Evolutionary conservation across 1,140 invertebrate species (phyloP).

Genomic region (Zophobas atratus): DNA sequence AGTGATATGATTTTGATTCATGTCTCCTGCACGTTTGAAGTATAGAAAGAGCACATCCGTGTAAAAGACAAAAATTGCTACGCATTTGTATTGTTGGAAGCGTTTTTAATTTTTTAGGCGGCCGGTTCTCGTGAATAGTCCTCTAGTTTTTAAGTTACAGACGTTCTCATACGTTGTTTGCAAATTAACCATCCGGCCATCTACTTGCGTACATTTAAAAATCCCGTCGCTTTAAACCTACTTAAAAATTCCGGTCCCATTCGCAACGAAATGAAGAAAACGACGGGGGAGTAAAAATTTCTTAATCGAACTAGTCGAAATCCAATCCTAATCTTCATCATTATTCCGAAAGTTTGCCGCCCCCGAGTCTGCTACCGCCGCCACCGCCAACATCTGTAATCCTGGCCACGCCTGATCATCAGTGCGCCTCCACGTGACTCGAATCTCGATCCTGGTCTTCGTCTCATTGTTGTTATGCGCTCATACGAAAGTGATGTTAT

Average conservation of each 20-base stretch:
- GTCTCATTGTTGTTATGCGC: conserved; percentile 13
- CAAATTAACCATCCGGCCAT: too few relatives aligned
- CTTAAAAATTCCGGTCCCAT: conserved; percentile 27
- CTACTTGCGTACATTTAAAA: neutral
- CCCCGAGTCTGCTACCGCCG: conserved; percentile 4
- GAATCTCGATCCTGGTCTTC: conserved; percentile 32
- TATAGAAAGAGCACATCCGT: too few relatives aligned
- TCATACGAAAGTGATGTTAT: conserved; percentile 25
- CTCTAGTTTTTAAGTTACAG: too few relatives aligned
- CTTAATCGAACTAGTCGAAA: conserved; percentile 45
- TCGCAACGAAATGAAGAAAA: conserved; percentile 9
- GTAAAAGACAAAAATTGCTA: too few relatives aligned
- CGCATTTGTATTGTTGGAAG: too few relatives aligned
- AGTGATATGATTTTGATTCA: too few relatives aligned
- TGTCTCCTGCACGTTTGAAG: too few relatives aligned
- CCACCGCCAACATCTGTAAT: conserved; percentile 48
- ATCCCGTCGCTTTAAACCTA: neutral
- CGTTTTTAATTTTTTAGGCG: too few relatives aligned
- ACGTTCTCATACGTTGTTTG: too few relatives aligned
- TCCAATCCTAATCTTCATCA: conserved; percentile 49
- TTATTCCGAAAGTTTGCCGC: conserved; percentile 36
- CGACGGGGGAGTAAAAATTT: conserved; percentile 43
- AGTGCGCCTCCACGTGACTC: conserved; percentile 43
- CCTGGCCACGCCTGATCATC: conserved; percentile 50
- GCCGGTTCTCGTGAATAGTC: too few relatives aligned